Conservation (phyloP, 2,888 invertebrate species). For the Synergus gifuensis region DNA sequence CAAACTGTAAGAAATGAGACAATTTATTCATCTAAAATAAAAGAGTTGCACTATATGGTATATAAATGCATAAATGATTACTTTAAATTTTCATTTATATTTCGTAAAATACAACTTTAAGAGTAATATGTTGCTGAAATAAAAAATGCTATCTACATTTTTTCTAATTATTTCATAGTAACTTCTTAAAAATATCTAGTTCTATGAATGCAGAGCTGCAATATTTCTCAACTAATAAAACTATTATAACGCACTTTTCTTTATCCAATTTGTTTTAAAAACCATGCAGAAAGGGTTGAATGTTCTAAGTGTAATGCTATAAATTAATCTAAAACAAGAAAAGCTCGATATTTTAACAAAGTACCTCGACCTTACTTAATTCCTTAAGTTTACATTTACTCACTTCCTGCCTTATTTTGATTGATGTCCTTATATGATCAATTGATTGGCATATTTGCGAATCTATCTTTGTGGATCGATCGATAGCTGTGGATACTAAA, state of each 20-base stretch:
- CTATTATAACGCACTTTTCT: neutral
- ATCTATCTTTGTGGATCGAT: slow-evolving; percentile 10
- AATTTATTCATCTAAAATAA: too few relatives aligned
- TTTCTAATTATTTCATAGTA: neutral
- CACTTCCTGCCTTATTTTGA: slow-evolving; percentile 21
- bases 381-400: slow-evolving; percentile 15
- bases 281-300: slow-evolving; percentile 25
- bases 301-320: slow-evolving; percentile 3
- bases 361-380: slow-evolving; percentile 1
- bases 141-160: neutral
- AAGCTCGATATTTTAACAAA: neutral
- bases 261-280: neutral
- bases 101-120: neutral
- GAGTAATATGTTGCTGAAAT: too few relatives aligned
- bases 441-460: slow-evolving; percentile 35
- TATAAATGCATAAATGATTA: too few relatives aligned
- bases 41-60: too few relatives aligned
- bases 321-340: neutral
- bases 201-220: slow-evolving; percentile 9
- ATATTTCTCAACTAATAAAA: slow-evolving; percentile 12
- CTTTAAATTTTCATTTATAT: neutral
- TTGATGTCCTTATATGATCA: slow-evolving; percentile 7
- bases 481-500: slow-evolving; percentile 2
- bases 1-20: too few relatives aligned
- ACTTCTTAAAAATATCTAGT: slow-evolving; percentile 1